Conservation (phyloP, 2,888 invertebrate genomes). For the Idaea biselata region DNA sequence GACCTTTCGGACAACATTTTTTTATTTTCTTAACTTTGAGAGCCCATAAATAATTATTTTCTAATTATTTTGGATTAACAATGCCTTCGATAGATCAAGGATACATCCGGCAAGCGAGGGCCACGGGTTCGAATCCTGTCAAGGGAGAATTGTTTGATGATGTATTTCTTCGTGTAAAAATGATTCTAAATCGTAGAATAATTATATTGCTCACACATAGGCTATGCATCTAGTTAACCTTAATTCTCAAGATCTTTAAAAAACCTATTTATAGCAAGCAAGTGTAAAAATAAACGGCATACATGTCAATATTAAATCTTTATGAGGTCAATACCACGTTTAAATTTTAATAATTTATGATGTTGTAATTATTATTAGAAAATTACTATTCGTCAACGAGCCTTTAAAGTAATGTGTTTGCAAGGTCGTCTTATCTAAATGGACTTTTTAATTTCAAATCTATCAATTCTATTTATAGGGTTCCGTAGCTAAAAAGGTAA, state of each 20-base stretch:
- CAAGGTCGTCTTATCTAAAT: not conserved
- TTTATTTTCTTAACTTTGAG: too few relatives aligned
- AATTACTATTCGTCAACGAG: not conserved
- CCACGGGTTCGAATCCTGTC: too few relatives aligned
- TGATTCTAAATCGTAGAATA: too few relatives aligned
- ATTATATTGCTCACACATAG: too few relatives aligned
- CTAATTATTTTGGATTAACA: too few relatives aligned
- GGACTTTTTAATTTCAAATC: not conserved
- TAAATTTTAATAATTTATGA: not conserved
- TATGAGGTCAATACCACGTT: not conserved
- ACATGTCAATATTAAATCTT: not conserved
- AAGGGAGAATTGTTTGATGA: too few relatives aligned
- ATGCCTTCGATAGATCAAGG: too few relatives aligned
- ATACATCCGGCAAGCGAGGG: too few relatives aligned
- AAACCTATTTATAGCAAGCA: not conserved
- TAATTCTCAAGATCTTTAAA: not conserved
- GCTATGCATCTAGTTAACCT: too few relatives aligned
- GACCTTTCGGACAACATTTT: too few relatives aligned
- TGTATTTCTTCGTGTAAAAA: too few relatives aligned
- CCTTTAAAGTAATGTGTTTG: not conserved
- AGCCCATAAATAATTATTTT: too few relatives aligned
- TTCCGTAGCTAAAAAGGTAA: not conserved
- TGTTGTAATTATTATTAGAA: not conserved
- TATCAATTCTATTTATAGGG: not conserved
- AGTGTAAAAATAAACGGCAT: not conserved